Evolutionary conservation across 2,113 vertebrate genomes (phyloP).

Genomic region (Lonchura striata): DNA sequence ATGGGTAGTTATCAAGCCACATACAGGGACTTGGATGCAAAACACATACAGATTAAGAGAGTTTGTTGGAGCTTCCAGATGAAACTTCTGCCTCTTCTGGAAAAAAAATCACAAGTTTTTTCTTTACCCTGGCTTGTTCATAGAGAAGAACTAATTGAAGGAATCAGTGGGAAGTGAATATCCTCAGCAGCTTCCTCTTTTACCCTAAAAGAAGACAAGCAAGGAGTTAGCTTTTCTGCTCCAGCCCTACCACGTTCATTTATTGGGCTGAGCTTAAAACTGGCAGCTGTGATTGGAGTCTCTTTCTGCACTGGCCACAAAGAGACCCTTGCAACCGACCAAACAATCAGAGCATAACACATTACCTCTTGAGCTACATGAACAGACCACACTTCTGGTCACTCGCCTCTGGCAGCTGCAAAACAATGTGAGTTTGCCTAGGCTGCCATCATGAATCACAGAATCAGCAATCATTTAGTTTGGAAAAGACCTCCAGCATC

Average conservation of each 20-base stretch:
- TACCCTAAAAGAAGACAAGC: neutral
- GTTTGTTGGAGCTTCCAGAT: neutral
- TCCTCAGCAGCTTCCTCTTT: neutral
- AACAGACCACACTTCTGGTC: fast-evolving
- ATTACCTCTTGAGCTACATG: neutral
- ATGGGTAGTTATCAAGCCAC: neutral
- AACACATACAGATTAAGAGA: neutral
- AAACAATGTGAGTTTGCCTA: neutral
- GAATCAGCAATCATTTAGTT: neutral
- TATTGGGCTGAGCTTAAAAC: neutral
- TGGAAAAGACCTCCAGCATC: neutral
- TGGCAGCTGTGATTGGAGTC: neutral
- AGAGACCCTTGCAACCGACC: fast-evolving
- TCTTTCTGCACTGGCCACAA: fast-evolving
- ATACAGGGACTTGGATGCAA: neutral
- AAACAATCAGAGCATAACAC: fast-evolving
- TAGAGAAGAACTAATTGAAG: neutral
- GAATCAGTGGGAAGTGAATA: neutral
- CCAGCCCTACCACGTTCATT: neutral
- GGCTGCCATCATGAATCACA: neutral
- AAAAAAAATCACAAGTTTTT: neutral
- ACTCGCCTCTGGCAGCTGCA: neutral
- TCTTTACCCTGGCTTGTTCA: neutral
- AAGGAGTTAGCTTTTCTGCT: neutral
- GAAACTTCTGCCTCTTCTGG: neutral